These are phyloP conservation scores for Hymenochirus boettgeri DNA, from an alignment of 2,113 vertebrate genomes.

Conservation along the genomic window DNA sequence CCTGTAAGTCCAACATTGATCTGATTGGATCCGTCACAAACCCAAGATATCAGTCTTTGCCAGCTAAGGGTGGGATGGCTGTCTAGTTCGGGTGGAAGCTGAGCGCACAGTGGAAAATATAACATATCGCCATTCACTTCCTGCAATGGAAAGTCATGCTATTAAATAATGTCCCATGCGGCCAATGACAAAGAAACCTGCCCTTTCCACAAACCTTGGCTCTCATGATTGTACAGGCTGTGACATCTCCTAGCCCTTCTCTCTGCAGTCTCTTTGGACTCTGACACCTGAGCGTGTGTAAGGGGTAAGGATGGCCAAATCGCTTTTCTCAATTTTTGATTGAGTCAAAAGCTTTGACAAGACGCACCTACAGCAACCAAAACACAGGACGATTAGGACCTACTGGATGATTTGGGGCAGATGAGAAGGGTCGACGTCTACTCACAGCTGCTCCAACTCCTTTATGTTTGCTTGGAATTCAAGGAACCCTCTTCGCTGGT, in stretches of 20 bases:
- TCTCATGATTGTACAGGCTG: slow-evolving; percentile 78
- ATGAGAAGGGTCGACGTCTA: too few species aligned
- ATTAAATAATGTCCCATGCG: too few species aligned
- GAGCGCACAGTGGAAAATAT: slow-evolving; percentile 82
- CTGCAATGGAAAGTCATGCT: slow-evolving; percentile 56
- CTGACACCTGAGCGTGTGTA: slow-evolving; percentile 80
- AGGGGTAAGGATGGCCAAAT: slow-evolving; percentile 77
- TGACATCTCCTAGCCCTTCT: slow-evolving; percentile 50
- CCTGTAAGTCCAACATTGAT: slow-evolving; percentile 84
- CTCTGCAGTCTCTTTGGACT: slow-evolving; percentile 57
- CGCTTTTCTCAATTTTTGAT: slow-evolving; percentile 52
- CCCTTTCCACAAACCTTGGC: slow-evolving; percentile 74
- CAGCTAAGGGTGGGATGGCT: slow-evolving; percentile 60
- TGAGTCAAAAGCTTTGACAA: slow-evolving; percentile 66
- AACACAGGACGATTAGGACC: too few species aligned
- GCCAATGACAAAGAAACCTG: too few species aligned
- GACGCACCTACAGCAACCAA: too few species aligned
- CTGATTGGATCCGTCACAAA: slow-evolving; percentile 79
- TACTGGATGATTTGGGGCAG: too few species aligned
- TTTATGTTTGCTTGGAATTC: slow-evolving; percentile 76
- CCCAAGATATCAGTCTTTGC: slow-evolving; percentile 72
- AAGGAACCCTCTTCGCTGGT: slow-evolving; percentile 74
- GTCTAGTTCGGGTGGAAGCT: slow-evolving; percentile 55
- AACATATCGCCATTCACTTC: slow-evolving; percentile 88
- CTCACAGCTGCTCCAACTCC: slow-evolving; percentile 71